Base-by-base conservation (phyloP, 2,888 invertebrate genomes). In the Hydraecia micacea region DNA sequence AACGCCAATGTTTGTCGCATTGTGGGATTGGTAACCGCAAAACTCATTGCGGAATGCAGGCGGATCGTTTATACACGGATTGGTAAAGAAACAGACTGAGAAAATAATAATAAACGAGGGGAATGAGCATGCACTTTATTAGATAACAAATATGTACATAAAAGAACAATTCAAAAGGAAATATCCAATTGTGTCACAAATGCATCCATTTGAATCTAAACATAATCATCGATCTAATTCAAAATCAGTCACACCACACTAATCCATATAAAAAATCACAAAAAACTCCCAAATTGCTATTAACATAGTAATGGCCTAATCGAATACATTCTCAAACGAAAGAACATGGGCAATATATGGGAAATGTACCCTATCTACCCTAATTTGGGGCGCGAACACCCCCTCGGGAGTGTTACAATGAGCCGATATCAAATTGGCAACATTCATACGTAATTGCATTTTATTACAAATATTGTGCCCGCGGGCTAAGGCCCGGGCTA, bases 371-470 rank as follows among this genome's bases (percentile, higher is more conserved):
- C 76, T 81, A 87, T 83, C 83, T 81, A 82, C 83, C 86, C 83
- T 84, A 84, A 87, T 88, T 89, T 88, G 89, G 92, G 90, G 90
- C 90, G 91, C 86, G 88, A 90, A 87, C 86, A 87, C 77, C 75
- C 90, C 92, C 91, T 76, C 76, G 90, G 92, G 93, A 84, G 89
- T 79, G 75, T 85, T 87, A 91, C 91, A 94, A 93, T 91, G 91
- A 91, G 90, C 90, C 88, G 83, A 91, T 93, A 93, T 93, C 90
- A 94, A 95, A 94, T 94, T 94, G 94, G 93, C 94, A 93, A 93
- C 92, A 93, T 93, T 92, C 91, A 89, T 87, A 84, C 90, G 93
- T 95, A 95, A 95, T 94, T 94, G 89, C 88, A 88, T 89, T 89
- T 89, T 88, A 89, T 89, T 89, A 89, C 81, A 78, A 87, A 89